Conservation (phyloP, 2,888 invertebrate species). For the Tinea semifulvella region DNA sequence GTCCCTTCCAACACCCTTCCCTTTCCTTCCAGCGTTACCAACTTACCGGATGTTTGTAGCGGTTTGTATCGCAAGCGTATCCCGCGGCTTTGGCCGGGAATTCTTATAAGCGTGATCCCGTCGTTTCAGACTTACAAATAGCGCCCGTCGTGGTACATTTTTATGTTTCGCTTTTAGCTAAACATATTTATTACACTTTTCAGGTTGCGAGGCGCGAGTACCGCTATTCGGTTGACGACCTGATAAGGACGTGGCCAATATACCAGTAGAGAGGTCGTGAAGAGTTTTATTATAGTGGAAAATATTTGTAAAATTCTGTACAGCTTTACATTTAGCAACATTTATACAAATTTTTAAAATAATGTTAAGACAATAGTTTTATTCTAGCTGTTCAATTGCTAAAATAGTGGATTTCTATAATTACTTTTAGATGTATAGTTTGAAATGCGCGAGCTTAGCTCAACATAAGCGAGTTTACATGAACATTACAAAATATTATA, state of each 20-base stretch:
- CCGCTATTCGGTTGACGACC: constrained; percentile 4
- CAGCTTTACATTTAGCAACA: not conserved
- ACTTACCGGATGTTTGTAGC: constrained; percentile 36
- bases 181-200: constrained; percentile 17
- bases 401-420: no score
- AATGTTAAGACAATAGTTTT: not conserved
- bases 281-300: not conserved
- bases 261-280: not conserved
- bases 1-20: not conserved
- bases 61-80: constrained; percentile 27
- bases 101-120: constrained; percentile 20
- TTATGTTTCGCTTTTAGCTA: constrained; percentile 23
- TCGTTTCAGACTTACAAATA: constrained; percentile 26
- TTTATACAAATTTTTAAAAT: not conserved
- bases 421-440: no score
- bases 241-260: not conserved
- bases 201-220: constrained; percentile 1
- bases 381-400: no score
- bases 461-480: no score
- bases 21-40: constrained; percentile 6
- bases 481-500: no score
- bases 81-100: constrained; percentile 21
- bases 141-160: constrained; percentile 21
- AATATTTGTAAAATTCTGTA: not conserved
- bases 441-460: no score